Conservation (phyloP, 2,888 invertebrate species). For the Eurytoma adleriae region DNA sequence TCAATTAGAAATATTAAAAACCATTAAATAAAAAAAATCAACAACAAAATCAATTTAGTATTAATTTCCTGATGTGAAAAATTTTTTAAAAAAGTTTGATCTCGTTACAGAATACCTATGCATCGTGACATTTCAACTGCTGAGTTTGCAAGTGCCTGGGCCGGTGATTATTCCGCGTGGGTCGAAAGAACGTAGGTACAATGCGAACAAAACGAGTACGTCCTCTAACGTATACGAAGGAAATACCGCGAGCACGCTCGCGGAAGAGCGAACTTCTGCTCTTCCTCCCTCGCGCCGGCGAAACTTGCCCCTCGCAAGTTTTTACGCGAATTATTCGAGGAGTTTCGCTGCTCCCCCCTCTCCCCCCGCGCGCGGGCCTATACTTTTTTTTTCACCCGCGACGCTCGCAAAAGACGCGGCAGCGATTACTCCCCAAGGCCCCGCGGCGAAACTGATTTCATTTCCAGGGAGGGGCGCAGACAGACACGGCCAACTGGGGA, state of each 20-base stretch:
- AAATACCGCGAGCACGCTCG: not conserved
- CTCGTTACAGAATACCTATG: no score
- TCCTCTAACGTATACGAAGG: not conserved
- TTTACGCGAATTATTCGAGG: constrained; percentile 39
- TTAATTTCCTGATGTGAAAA: no score
- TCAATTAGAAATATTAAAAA: no score
- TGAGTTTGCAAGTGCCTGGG: not conserved
- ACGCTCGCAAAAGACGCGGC: not conserved
- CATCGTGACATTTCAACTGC: no score
- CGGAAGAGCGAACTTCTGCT: not conserved
- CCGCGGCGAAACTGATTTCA: constrained; percentile 53
- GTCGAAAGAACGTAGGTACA: constrained; percentile 3
- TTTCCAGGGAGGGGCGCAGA: constrained; percentile 31
- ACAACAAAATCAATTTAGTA: no score
- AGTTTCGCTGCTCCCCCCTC: not conserved
- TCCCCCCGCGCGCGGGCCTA: no score
- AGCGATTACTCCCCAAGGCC: constrained; percentile 55
- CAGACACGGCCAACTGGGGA: not conserved
- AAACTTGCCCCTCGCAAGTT: constrained; percentile 8
- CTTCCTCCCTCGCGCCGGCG: not conserved
- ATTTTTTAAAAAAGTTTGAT: no score
- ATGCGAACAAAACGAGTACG: constrained; percentile 10
- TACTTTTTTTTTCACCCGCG: not conserved
- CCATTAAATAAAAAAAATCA: no score
- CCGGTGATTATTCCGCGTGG: constrained; percentile 18